Percentiles rank a stretch among this genome's conserved stretches.
Conservation (phyloP, 2,797 vertebrate species). For the Aeoliscus strigatus region DNA sequence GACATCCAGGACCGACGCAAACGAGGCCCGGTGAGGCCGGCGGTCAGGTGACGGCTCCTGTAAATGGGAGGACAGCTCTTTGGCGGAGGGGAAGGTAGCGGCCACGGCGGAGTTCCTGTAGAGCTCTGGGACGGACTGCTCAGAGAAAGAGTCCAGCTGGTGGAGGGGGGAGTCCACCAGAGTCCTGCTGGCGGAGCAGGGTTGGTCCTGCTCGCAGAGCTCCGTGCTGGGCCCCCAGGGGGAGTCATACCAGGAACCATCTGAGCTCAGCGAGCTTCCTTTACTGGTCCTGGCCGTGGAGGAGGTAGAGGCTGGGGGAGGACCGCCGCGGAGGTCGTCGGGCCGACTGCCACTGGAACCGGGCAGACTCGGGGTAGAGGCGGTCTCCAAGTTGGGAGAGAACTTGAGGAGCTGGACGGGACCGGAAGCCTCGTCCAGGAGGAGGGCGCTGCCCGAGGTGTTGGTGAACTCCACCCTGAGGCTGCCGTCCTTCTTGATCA, state of each 20-base stretch:
- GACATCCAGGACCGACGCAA: constrained; percentile 82
- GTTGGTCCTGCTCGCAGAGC: constrained; percentile 77
- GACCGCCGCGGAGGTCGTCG: constrained; percentile 58
- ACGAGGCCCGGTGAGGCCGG: constrained; percentile 78
- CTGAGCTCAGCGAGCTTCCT: constrained; percentile 89
- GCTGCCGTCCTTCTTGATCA: constrained; percentile 89
- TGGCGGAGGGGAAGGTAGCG: constrained; percentile 67
- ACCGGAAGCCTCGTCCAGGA: constrained; percentile 72
- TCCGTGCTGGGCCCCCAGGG: constrained; percentile 84
- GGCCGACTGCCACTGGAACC: constrained; percentile 66
- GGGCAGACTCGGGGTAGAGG: constrained; percentile 67
- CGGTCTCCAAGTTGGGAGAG: constrained; percentile 79
- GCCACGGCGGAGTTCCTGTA: constrained; percentile 77
- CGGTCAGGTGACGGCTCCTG: constrained; percentile 50
- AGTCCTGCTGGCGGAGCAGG: constrained; percentile 64
- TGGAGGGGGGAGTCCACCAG: constrained; percentile 69
- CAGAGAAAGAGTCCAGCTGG: constrained; percentile 73
- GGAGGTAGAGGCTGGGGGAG: constrained; percentile 71
- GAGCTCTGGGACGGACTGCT: constrained; percentile 80
- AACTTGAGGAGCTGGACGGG: constrained; percentile 93
- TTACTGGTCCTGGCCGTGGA: constrained; percentile 86
- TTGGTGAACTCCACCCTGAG: constrained; percentile 91
- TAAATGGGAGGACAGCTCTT: constrained; percentile 72
- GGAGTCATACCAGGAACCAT: constrained; percentile 94
- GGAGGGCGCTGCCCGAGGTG: constrained; percentile 63